These are phyloP conservation scores for Calcarius lapponicus DNA, from an alignment of 2,797 vertebrate species.

Conservation along the genomic window DNA sequence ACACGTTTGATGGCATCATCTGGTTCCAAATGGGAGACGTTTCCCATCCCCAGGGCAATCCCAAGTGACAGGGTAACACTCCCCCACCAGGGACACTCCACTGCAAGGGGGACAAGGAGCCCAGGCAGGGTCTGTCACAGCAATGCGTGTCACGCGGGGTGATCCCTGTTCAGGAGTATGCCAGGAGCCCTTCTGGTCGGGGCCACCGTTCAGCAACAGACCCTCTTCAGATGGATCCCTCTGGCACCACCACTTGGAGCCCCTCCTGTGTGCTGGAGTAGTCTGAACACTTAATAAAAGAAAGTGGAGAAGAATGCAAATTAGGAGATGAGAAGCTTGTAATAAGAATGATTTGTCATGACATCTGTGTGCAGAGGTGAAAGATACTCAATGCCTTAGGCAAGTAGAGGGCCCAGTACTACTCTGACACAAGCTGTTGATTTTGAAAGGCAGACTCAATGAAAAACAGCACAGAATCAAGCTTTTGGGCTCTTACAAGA, in stretches of 20 bases:
- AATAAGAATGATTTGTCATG: background rate
- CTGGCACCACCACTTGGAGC: background rate
- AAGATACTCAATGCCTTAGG: background rate
- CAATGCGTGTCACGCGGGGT: rapidly evolving
- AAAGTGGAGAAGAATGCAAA: background rate
- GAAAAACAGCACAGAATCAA: background rate
- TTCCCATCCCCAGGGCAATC: background rate
- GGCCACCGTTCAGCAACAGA: background rate
- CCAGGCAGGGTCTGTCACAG: rapidly evolving
- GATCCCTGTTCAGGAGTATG: background rate
- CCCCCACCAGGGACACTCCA: rapidly evolving
- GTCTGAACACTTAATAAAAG: background rate
- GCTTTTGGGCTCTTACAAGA: background rate
- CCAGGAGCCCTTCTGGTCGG: background rate
- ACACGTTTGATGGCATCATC: rapidly evolving
- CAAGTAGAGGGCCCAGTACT: background rate
- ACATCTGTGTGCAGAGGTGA: background rate
- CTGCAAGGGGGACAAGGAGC: background rate
- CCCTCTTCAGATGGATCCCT: background rate
- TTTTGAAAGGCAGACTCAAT: background rate
- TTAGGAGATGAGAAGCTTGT: background rate
- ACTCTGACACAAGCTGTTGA: background rate
- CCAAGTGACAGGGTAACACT: rapidly evolving
- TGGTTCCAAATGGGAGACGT: background rate
- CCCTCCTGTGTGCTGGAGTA: background rate